These are phyloP conservation scores for Marcusenius ussheri DNA, from an alignment of 2,113 vertebrate species.

Conservation along the genomic window DNA sequence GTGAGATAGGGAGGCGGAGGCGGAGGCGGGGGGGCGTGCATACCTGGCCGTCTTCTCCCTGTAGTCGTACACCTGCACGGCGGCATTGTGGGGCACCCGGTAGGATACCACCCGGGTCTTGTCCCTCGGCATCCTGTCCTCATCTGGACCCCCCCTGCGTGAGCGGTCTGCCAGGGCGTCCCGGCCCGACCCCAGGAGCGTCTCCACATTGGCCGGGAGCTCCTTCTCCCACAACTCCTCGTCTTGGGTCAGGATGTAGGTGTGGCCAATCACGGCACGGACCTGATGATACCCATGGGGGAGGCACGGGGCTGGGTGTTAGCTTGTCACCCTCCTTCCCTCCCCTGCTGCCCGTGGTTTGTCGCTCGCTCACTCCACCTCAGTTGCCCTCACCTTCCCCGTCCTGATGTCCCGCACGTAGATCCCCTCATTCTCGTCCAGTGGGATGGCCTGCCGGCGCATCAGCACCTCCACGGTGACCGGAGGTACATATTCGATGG, in stretches of 20 bases:
- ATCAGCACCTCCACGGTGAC: conserved; percentile 70
- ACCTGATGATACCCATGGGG: conserved; percentile 55
- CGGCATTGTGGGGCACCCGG: conserved; percentile 77
- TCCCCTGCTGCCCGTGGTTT: background rate
- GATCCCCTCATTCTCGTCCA: conserved; percentile 85
- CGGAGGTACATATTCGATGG: conserved; percentile 78
- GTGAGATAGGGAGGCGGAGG: background rate
- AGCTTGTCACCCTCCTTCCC: background rate
- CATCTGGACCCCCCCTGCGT: rapidly evolving
- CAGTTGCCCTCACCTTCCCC: conserved; percentile 63
- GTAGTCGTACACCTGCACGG: conserved; percentile 85
- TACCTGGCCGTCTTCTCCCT: conserved; percentile 75
- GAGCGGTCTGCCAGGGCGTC: conserved; percentile 66
- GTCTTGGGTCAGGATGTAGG: conserved; percentile 80
- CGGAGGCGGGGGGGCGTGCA: background rate
- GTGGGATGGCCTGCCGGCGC: conserved; percentile 63
- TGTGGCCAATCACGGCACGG: conserved; percentile 73
- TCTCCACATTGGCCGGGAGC: conserved; percentile 70
- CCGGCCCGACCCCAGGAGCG: conserved; percentile 51
- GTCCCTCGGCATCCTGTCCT: conserved; percentile 31
- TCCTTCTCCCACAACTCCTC: conserved; percentile 84
- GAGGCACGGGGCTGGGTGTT: background rate
- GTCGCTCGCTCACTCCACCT: background rate
- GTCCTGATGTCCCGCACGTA: conserved; percentile 79
- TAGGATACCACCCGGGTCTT: conserved; percentile 71